Evolutionary conservation across 2,797 vertebrate genomes (phyloP), one percentile per base, ranked within the genome.

Genomic region (Crocidura indochinensis): DNA sequence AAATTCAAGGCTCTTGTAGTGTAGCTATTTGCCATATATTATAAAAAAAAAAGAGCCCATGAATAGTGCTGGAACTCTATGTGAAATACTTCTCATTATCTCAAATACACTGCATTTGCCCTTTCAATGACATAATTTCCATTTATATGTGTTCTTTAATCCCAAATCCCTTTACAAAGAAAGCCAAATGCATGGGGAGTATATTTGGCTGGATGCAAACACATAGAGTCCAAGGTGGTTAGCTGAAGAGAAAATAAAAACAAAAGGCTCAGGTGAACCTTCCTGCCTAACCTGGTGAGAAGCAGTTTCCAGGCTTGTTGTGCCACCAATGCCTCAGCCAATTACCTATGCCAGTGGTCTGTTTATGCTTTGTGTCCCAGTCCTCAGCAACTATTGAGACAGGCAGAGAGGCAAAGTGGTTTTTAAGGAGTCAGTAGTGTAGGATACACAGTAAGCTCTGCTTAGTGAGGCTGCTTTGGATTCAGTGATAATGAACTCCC

Each of bases 101-200:
- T 53, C 73, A 17, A 11, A 29, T 19, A 46, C 22, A 29, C 51
- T 72, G 8, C 4, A 47, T 7, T 71, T 91, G 65, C 79, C 27
- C 17, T 88, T 91, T 91, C 82, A 81, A 4, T 75, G 86, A 90
- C 20, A 92, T 92, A 62, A 96, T 95, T 94, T 95, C 76, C 87
- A 94, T 90, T 94, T 95, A 60, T 94, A 73, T 72, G 72, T 69
- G n/a, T 49, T 91, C 27, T 49, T 91, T 93, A 81, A 84, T 94
- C 91, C 74, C 27, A 65, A 93, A 74, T 38, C 44, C 73, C 29
- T 91, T 88, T 84, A 47, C 79, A 91, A 92, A 90, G 4, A 68
- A 94, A 85, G 60, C 51, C 31, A 84, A 82, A 20, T 60, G 4
- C 20, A 3, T 6, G 56, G 7, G 56, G 56, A 60, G 56, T 20